Percentiles rank a stretch among this genome's conserved stretches.
These are phyloP conservation scores for Conger conger DNA, from an alignment of 2,113 vertebrate genomes.

Conservation along the genomic window DNA sequence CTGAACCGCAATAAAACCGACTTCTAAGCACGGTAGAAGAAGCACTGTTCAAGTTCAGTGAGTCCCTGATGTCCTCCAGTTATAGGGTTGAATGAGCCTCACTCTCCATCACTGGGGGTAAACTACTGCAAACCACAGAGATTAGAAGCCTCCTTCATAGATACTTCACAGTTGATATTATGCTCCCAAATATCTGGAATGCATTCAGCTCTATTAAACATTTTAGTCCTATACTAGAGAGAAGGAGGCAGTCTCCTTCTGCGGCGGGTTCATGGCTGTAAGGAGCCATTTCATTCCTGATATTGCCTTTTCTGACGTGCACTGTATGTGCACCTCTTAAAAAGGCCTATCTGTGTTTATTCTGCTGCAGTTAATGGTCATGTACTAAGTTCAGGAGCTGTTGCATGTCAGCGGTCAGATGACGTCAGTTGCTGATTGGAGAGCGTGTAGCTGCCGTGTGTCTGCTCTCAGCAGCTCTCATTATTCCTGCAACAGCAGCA, in stretches of 20 bases:
- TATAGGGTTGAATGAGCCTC: not conserved
- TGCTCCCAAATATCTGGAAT: not conserved
- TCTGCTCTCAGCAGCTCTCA: not conserved
- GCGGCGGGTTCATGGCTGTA: too few relatives aligned
- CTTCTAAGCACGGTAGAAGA: not conserved
- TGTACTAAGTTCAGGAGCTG: too few relatives aligned
- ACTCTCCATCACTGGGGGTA: too few relatives aligned
- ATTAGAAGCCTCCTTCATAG: too few relatives aligned
- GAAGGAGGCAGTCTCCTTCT: too few relatives aligned
- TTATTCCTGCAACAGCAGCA: not conserved
- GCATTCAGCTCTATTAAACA: not conserved
- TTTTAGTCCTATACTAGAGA: not conserved
- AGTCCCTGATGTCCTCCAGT: not conserved
- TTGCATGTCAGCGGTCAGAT: not conserved
- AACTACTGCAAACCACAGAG: not conserved
- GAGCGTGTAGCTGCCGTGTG: not conserved
- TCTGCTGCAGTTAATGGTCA: not conserved
- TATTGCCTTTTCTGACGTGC: not conserved
- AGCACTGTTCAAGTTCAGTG: not conserved
- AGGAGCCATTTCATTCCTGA: not conserved
- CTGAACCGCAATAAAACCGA: not conserved
- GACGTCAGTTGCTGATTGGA: not conserved
- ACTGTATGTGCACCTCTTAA: not conserved
- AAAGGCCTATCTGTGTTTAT: not conserved
- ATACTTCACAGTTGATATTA: not conserved